These are phyloP conservation scores for Chloroclystis v-ata DNA, from an alignment of 2,888 invertebrate species.

Conservation along the genomic window DNA sequence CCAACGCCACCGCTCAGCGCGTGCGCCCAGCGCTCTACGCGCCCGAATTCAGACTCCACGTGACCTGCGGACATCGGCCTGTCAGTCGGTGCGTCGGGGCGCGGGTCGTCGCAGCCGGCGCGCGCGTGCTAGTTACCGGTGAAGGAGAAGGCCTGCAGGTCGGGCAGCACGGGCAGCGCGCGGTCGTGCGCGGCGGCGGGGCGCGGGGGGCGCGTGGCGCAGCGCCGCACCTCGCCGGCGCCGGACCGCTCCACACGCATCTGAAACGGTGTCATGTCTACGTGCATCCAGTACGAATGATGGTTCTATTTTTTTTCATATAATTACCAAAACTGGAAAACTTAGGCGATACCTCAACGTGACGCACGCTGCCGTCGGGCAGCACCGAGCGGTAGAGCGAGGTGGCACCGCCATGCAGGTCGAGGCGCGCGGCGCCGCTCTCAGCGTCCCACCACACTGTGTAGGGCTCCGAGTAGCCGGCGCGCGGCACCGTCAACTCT, in stretches of 20 bases:
- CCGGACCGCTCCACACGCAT: conserved; percentile 49
- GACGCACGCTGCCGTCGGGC: conserved; percentile 41
- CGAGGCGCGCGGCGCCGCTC: conserved; percentile 52
- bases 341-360: conserved; percentile 51
- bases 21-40: conserved; percentile 48
- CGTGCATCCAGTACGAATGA: no score
- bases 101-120: not conserved
- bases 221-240: conserved; percentile 39
- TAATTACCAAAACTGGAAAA: no score
- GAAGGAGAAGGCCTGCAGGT: conserved; percentile 47
- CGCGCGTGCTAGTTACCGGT: conserved; percentile 36
- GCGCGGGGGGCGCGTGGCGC: conserved; percentile 36
- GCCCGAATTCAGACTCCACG: conserved; percentile 31
- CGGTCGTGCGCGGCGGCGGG: conserved; percentile 35
- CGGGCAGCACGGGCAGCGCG: conserved; percentile 51
- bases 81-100: no score
- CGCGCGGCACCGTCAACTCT: conserved; percentile 47
- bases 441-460: conserved; percentile 53
- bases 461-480: conserved; percentile 57
- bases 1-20: conserved; percentile 40
- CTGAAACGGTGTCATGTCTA: no score
- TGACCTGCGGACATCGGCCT: conserved; percentile 38
- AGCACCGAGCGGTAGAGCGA: conserved; percentile 41
- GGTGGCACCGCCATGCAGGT: conserved; percentile 54
- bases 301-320: no score